A percentile compares a stretch with the other conserved stretches of the same genome.
Evolutionary conservation across 2,888 invertebrate genomes (phyloP).

Genomic region (Orthonevra nobilis): DNA sequence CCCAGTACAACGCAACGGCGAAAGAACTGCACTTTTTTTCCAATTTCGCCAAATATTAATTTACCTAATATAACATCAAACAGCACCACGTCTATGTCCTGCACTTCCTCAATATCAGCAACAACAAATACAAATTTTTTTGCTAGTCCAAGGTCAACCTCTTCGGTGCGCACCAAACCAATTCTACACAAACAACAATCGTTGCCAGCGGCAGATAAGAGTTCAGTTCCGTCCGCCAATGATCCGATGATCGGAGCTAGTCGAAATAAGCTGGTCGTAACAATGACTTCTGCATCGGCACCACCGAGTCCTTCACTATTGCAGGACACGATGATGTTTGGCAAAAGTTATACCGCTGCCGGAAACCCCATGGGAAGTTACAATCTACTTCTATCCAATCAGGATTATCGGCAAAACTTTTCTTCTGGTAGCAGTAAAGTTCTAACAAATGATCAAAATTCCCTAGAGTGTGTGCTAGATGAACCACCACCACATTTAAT

Average conservation of each 20-base stretch:
- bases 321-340: slow-evolving; percentile 71
- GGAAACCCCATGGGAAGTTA: slow-evolving; percentile 77
- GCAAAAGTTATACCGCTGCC: slow-evolving; percentile 40
- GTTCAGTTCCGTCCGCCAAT: slow-evolving; percentile 47
- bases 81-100: slow-evolving; percentile 26
- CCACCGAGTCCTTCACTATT: slow-evolving; percentile 84
- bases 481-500: slow-evolving; percentile 72
- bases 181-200: slow-evolving; percentile 77
- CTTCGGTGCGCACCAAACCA: slow-evolving; percentile 83
- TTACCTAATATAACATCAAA: slow-evolving; percentile 32
- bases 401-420: slow-evolving; percentile 48
- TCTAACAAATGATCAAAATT: slow-evolving; percentile 76
- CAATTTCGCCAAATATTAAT: slow-evolving; percentile 86
- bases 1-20: slow-evolving; percentile 86
- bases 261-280: too few relatives aligned
- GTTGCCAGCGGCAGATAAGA: slow-evolving; percentile 71
- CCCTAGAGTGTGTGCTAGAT: slow-evolving; percentile 77
- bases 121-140: slow-evolving; percentile 80
- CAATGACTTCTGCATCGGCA: slow-evolving; percentile 82
- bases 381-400: slow-evolving; percentile 35
- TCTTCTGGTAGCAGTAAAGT: slow-evolving; percentile 23
- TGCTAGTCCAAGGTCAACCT: slow-evolving; percentile 89
- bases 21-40: slow-evolving; percentile 91
- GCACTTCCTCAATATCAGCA: slow-evolving; percentile 25
- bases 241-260: slow-evolving; percentile 79